Conservation (phyloP, 2,113 vertebrate species). For the Nyctibius bracteatus region DNA sequence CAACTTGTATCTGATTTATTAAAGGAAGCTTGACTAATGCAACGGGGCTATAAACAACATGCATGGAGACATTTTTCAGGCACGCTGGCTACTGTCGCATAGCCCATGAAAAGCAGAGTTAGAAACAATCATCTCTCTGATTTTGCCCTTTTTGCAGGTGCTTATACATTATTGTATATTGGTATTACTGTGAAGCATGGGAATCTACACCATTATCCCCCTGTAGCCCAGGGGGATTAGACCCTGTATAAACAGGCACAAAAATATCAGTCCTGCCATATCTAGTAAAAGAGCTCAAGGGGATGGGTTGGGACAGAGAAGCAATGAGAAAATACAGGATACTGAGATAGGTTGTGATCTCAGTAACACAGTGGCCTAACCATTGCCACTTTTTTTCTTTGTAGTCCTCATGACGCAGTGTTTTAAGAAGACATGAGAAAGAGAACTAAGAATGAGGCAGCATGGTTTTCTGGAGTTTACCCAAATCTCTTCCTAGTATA, state of each 20-base stretch:
- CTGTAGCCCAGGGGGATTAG: fast-evolving
- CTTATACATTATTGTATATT: background rate
- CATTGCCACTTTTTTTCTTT: background rate
- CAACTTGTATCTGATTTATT: conserved; percentile 80
- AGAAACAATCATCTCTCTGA: background rate
- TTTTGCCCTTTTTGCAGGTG: background rate
- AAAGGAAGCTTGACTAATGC: conserved; percentile 59
- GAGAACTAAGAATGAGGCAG: background rate
- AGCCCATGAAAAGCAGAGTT: background rate
- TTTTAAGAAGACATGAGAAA: background rate
- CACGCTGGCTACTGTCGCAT: background rate
- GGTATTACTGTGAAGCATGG: background rate
- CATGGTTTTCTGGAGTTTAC: background rate
- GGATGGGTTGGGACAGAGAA: background rate
- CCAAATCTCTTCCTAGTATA: background rate
- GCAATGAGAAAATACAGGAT: background rate
- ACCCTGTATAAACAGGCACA: background rate
- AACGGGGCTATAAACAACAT: conserved; percentile 45
- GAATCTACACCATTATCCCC: background rate
- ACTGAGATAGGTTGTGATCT: background rate
- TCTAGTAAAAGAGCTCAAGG: background rate
- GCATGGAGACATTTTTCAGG: conserved; percentile 15
- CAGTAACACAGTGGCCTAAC: background rate
- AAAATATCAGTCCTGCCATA: background rate
- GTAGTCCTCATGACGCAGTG: background rate